phyloP scores from a whole-genome alignment of 2,113 vertebrate species.

The Lophotis ruficrista region DNA sequence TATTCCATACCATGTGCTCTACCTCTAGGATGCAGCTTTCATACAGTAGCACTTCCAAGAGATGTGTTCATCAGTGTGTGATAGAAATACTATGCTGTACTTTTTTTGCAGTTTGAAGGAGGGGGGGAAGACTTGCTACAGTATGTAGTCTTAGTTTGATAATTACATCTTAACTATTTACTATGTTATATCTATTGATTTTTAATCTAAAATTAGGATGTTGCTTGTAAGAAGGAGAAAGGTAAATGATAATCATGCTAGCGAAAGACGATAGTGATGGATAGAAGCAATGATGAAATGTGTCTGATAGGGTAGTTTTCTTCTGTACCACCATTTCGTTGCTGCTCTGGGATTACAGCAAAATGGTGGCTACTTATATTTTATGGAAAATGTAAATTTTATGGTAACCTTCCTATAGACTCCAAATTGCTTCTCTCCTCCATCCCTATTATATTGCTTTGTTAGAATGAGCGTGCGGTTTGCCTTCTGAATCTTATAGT shows the following conservation, averaged over 20 bases:
- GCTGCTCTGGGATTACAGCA: constrained; percentile 73
- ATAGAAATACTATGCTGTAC: constrained; percentile 50
- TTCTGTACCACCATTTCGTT: constrained; percentile 71
- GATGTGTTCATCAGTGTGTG: constrained; percentile 63
- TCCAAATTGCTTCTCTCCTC: constrained; percentile 48
- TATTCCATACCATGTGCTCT: constrained; percentile 59
- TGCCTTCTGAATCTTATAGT: neutral
- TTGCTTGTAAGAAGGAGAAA: neutral
- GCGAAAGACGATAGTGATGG: constrained; percentile 51
- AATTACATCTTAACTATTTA: neutral
- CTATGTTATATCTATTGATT: neutral
- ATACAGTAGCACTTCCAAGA: constrained; percentile 51
- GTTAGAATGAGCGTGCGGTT: neutral
- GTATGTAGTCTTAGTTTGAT: neutral
- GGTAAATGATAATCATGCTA: constrained; percentile 36
- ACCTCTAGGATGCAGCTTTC: constrained; percentile 61
- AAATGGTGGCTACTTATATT: constrained; percentile 76
- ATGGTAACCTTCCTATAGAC: constrained; percentile 57
- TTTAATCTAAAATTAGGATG: neutral
- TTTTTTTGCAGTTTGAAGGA: constrained; percentile 57
- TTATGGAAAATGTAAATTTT: constrained; percentile 77
- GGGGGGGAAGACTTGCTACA: neutral
- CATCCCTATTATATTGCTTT: neutral
- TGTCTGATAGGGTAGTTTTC: constrained; percentile 61
- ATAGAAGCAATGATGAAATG: constrained; percentile 67